Evolutionary conservation across 2,888 invertebrate species (phyloP).

Genomic region (Morpho deidamia): DNA sequence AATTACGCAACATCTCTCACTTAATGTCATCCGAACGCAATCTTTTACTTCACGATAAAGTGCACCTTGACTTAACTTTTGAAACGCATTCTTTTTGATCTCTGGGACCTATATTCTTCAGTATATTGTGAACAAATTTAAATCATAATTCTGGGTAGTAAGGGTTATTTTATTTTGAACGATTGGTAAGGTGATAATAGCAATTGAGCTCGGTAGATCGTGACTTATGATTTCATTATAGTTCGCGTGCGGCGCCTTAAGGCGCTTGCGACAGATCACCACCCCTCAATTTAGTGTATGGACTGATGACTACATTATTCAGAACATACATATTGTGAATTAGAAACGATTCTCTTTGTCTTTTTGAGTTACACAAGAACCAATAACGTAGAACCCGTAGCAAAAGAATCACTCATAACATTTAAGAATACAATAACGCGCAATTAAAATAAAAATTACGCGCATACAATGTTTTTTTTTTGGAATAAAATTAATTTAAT

Average conservation of each 20-base stretch:
- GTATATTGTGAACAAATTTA: not conserved
- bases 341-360: too few relatives aligned
- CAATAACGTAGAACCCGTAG: too few relatives aligned
- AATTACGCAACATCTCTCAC: not conserved
- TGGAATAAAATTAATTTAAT: too few relatives aligned
- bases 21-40: slow-evolving; percentile 1
- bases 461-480: too few relatives aligned
- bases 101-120: slow-evolving; percentile 14
- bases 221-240: slow-evolving; percentile 61
- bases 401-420: too few relatives aligned
- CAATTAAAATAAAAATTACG: too few relatives aligned
- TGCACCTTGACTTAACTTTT: slow-evolving; percentile 29
- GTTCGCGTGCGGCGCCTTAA: slow-evolving; percentile 44
- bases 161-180: slow-evolving; percentile 12
- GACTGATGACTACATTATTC: not conserved
- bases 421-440: too few relatives aligned
- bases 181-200: slow-evolving; percentile 19
- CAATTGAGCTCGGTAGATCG: slow-evolving; percentile 41
- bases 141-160: slow-evolving; percentile 5
- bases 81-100: slow-evolving; percentile 30
- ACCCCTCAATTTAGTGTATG: slow-evolving; percentile 19
- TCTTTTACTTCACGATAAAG: slow-evolving; percentile 5
- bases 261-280: slow-evolving; percentile 31
- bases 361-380: too few relatives aligned
- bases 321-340: too few relatives aligned